These are phyloP conservation scores for Meteorus colon DNA, from an alignment of 2,888 invertebrate genomes.

Conservation along the genomic window DNA sequence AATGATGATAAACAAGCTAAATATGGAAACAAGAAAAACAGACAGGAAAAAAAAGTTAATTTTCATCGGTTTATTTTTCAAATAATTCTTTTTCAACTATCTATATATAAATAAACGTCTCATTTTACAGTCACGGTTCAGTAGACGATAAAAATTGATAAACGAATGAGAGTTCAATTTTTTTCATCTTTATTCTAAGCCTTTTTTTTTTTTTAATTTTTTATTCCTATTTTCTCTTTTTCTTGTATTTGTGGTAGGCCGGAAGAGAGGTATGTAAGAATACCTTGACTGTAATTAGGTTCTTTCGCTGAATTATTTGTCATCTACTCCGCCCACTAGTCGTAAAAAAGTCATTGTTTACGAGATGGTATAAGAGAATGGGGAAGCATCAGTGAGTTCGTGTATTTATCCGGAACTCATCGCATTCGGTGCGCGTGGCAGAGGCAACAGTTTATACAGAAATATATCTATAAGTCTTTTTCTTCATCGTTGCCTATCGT, in stretches of 20 bases:
- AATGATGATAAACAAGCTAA: not conserved
- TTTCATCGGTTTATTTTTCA: not conserved
- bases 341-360: slow-evolving; percentile 16
- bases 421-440: slow-evolving; percentile 16
- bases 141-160: not conserved
- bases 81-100: not conserved
- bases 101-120: not conserved
- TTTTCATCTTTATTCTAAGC: not conserved
- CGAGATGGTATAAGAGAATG: slow-evolving; percentile 2
- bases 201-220: not conserved
- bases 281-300: slow-evolving; percentile 19
- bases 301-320: slow-evolving; percentile 24
- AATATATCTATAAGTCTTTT: not conserved
- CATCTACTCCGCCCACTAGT: slow-evolving; percentile 19
- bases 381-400: slow-evolving; percentile 3
- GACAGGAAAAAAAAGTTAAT: not conserved
- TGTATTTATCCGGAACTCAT: slow-evolving; percentile 15
- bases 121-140: not conserved
- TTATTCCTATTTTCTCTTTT: not conserved
- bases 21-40: not conserved
- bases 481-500: slow-evolving; percentile 5
- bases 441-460: not conserved
- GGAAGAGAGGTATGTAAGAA: not conserved
- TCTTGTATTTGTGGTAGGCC: not conserved
- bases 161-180: not conserved